Base-by-base conservation (phyloP, 1,140 invertebrate genomes). In the Papilio dardanus region DNA sequence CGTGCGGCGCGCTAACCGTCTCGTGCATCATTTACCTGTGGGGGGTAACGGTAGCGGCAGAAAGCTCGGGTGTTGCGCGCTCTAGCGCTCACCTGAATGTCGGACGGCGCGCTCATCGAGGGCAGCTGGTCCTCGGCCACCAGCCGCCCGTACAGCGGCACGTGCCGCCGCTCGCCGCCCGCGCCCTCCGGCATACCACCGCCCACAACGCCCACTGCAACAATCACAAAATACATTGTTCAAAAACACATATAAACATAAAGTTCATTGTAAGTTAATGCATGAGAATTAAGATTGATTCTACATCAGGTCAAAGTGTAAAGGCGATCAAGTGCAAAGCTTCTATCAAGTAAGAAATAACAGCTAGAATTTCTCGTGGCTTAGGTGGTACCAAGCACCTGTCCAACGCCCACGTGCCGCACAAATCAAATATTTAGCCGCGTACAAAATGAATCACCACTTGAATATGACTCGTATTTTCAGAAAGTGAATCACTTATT, bases 1-100 rank as follows among this genome's bases (percentile, higher is more conserved):
- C n/a, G 19, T 40, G 35, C 54, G 54, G 54, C 4, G 37, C n/a
- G 76, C 77, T 80, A 90, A 92, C 91, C 87, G 91, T 86, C 87
- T 93, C 91, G 87, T 92, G 90, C 88, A 88, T 91, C 87, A 92
- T 92, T 92, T 93, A 93, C 91, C 91, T 93, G 85, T 68, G 80
- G 83, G 81, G 88, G 88, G 97, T 94, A 99, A 98, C 81, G 99
- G 96, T 95, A 98, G 99, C 93, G 96, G 96, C 89, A 95, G 97
- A 95, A 98, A 97, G 92, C 97, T 94, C 81, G 97, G 96, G 92
- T 97, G 97, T 96, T 97, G 97, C 81, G 97, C 97, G 91, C 90
- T 77, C 71, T 90, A 88, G 86, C 93, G 92, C 91, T 94, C 94
- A 92, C 94, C 95, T 94, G 93, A 86, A 97, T 97, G 94, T 97